A percentile compares a stretch with the other conserved stretches of the same genome.
Conservation (phyloP, 2,888 invertebrate species). For the Trachelus iudaicus region DNA sequence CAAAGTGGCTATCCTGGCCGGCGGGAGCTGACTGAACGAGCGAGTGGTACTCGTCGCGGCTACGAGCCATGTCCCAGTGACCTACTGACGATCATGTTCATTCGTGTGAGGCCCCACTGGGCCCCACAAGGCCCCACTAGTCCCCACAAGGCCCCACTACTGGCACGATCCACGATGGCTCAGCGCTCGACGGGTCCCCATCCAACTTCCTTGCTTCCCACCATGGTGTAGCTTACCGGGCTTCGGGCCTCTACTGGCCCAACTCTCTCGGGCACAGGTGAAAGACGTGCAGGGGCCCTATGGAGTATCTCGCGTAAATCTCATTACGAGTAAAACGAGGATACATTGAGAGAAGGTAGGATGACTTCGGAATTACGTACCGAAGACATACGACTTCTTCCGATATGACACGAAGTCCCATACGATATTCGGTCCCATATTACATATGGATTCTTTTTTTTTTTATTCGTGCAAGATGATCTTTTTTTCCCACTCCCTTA, state of each 20-base stretch:
- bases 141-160: conserved; percentile 26
- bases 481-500: not conserved
- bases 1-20: conserved; percentile 60
- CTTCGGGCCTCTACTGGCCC: not conserved
- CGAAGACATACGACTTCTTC: not conserved
- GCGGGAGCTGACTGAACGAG: conserved; percentile 63
- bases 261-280: conserved; percentile 38
- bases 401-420: not conserved
- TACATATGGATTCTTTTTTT: not conserved
- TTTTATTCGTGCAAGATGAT: not conserved
- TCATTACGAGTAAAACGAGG: not conserved
- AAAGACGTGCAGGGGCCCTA: conserved; percentile 32
- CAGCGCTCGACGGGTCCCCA: conserved; percentile 14
- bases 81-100: conserved; percentile 59
- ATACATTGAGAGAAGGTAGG: conserved; percentile 8
- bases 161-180: conserved; percentile 12
- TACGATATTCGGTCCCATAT: not conserved
- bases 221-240: not conserved
- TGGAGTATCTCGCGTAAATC: not conserved
- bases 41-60: conserved; percentile 58
- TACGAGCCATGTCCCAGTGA: conserved; percentile 63
- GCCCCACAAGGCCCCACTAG: conserved; percentile 34
- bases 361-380: conserved; percentile 17
- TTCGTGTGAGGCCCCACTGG: conserved; percentile 40
- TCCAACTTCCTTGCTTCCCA: conserved; percentile 1